These are phyloP conservation scores for Notechis scutatus DNA, from an alignment of 2,113 vertebrate species.

Conservation along the genomic window DNA sequence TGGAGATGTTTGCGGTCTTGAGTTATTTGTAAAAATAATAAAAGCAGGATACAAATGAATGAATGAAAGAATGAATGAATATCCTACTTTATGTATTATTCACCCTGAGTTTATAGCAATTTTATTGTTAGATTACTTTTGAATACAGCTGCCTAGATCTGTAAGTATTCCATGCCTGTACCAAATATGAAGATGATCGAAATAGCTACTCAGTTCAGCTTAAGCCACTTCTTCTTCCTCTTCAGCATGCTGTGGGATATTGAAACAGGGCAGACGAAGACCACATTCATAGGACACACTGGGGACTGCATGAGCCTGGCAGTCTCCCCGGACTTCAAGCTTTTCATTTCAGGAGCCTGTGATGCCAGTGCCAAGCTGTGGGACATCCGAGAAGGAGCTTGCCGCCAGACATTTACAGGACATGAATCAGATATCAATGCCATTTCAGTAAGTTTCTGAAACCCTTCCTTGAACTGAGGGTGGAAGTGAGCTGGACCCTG, in stretches of 20 bases:
- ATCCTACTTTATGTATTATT: neutral
- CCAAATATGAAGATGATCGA: neutral
- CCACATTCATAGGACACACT: constrained; percentile 85
- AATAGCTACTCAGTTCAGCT: too few species aligned
- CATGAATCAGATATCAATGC: constrained; percentile 97
- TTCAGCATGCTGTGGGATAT: constrained; percentile 93
- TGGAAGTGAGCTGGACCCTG: neutral
- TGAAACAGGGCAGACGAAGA: constrained; percentile 93
- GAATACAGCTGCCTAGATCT: neutral
- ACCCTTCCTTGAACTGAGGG: neutral
- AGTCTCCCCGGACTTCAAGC: constrained; percentile 89
- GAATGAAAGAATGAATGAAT: neutral
- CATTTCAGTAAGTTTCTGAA: constrained; percentile 78
- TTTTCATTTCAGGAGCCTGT: constrained; percentile 93
- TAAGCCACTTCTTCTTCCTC: neutral
- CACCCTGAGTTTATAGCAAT: neutral
- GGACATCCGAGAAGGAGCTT: constrained; percentile 88
- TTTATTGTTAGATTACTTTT: neutral
- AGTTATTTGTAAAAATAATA: neutral
- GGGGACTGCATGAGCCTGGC: constrained; percentile 97
- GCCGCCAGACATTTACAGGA: constrained; percentile 91
- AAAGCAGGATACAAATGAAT: neutral
- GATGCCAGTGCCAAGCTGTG: constrained; percentile 96
- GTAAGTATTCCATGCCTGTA: neutral
- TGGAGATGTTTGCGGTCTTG: neutral